These are phyloP conservation scores for Vulpes lagopus DNA, from an alignment of 2,113 vertebrate species.

Conservation along the genomic window DNA sequence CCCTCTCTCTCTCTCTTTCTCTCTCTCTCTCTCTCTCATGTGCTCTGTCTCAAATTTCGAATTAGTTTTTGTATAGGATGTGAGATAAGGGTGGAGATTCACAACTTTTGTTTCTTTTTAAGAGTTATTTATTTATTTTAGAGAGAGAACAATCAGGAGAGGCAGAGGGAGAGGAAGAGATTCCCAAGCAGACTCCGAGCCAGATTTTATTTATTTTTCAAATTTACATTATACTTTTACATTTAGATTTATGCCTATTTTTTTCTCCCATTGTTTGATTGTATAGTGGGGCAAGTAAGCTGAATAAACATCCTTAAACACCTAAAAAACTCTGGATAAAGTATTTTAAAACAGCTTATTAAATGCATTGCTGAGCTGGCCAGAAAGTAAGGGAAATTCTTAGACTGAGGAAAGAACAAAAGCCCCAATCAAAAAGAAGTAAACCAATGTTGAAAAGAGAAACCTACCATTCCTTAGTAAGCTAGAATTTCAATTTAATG, in stretches of 20 bases:
- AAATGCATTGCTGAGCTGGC: not conserved
- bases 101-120: not conserved
- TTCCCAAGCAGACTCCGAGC: not conserved
- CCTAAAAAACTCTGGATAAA: not conserved
- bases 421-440: not conserved
- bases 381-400: conserved; percentile 37
- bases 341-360: conserved; percentile 50
- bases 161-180: not conserved
- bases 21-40: too few relatives aligned
- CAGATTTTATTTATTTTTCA: not conserved
- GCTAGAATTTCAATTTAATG: conserved; percentile 32
- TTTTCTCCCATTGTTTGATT: not conserved
- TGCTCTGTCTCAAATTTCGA: not conserved
- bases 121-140: not conserved
- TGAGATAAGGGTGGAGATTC: not conserved
- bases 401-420: not conserved
- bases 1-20: too few relatives aligned
- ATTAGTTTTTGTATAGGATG: not conserved
- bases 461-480: not conserved
- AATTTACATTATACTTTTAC: not conserved
- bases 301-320: not conserved
- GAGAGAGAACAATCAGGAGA: not conserved
- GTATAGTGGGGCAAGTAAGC: not conserved
- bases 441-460: not conserved
- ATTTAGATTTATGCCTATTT: not conserved